Conservation (phyloP, 2,113 vertebrate species). For the Corythoichthys haematopterus region DNA sequence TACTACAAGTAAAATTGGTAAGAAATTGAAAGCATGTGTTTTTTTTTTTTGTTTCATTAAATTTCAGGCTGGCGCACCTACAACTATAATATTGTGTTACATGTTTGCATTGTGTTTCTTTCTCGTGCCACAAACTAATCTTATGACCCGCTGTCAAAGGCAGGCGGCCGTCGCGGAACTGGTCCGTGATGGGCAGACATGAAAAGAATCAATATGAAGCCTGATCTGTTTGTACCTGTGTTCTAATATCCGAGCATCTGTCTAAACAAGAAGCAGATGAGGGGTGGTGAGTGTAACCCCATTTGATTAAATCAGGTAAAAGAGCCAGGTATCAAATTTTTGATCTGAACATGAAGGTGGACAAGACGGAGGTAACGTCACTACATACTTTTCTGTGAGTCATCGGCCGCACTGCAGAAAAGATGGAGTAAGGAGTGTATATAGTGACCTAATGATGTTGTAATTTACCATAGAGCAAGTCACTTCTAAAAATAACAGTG, state of each 20-base stretch:
- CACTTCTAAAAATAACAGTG: conserved; percentile 71
- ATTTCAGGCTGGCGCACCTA: conserved; percentile 36
- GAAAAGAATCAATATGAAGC: conserved; percentile 14
- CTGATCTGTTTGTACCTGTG: conserved; percentile 21
- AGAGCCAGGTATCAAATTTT: conserved; percentile 39
- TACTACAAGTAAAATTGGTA: conserved; percentile 24
- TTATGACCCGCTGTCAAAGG: conserved; percentile 46
- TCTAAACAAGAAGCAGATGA: conserved; percentile 42
- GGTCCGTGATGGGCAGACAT: conserved; percentile 11
- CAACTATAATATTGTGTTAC: conserved; percentile 36
- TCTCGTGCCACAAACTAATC: conserved; percentile 43
- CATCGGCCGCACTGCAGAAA: conserved; percentile 44
- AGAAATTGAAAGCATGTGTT: conserved; percentile 59
- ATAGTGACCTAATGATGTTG: conserved; percentile 67
- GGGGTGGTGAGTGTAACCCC: conserved; percentile 17
- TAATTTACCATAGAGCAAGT: conserved; percentile 63
- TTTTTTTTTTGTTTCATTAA: conserved; percentile 34
- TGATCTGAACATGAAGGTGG: conserved; percentile 30
- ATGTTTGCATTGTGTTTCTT: conserved; percentile 40
- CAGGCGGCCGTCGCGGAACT: conserved; percentile 1
- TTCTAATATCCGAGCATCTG: conserved; percentile 30
- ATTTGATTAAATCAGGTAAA: conserved; percentile 49
- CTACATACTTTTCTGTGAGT: conserved; percentile 66
- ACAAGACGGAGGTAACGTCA: conserved; percentile 60
- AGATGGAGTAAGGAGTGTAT: conserved; percentile 14